Evolutionary conservation across 2,113 vertebrate genomes (phyloP).

Genomic region (Apteryx mantelli): DNA sequence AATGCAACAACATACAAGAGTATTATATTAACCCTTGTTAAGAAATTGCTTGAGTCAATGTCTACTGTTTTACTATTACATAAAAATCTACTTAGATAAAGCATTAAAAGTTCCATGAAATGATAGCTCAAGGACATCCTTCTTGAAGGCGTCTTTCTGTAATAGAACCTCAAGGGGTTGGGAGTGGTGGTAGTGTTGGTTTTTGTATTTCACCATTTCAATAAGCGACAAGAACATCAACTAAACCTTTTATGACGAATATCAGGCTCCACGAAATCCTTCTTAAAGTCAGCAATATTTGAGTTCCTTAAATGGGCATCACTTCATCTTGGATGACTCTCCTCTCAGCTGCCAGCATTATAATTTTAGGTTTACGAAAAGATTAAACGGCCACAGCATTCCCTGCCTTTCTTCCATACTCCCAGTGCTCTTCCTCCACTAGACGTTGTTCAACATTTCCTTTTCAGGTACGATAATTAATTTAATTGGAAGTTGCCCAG

Average conservation of each 20-base stretch:
- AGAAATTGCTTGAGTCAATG: not conserved
- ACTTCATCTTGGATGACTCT: not conserved
- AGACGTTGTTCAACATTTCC: not conserved
- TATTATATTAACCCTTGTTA: not conserved
- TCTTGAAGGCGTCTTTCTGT: not conserved
- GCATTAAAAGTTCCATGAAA: not conserved
- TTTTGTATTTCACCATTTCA: not conserved
- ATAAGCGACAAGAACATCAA: not conserved
- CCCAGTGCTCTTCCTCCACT: not conserved
- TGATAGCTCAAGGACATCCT: not conserved
- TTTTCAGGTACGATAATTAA: slow-evolving; percentile 50
- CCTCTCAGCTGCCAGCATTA: not conserved
- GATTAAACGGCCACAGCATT: not conserved
- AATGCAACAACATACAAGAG: fast-evolving
- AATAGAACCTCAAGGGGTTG: not conserved
- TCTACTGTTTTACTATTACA: not conserved
- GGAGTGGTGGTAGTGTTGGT: not conserved
- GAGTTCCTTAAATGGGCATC: not conserved
- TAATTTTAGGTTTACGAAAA: not conserved
- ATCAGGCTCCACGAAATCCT: not conserved
- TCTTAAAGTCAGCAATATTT: not conserved
- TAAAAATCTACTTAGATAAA: no score
- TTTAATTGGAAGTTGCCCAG: slow-evolving; percentile 48
- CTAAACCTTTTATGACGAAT: not conserved
- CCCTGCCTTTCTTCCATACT: not conserved